Evolutionary conservation across 1,140 invertebrate genomes (phyloP), one percentile per base, ranked within the genome.

Genomic region (Portunus trituberculatus): DNA sequence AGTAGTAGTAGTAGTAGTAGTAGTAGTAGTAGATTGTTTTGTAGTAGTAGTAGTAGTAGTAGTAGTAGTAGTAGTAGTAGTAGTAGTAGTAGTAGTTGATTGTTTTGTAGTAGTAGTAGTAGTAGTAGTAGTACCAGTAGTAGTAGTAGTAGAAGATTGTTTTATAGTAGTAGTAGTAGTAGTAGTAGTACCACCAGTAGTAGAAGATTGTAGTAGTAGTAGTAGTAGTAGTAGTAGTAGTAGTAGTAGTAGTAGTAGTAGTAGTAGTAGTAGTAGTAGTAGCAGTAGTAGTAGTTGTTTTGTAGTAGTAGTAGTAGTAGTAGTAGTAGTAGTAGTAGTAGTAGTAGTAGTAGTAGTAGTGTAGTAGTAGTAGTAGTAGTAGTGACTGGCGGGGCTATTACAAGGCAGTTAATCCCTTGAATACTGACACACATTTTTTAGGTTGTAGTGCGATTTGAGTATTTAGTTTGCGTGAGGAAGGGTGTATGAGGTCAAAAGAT

Each of bases 151-250:
- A 84, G 25, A 28, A 84, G 25, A 28, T 8, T n/a, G n/a, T n/a
- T n/a, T n/a, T n/a, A n/a, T n/a, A n/a, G n/a, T n/a, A n/a, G n/a
- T n/a, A n/a, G n/a, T 76, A 76, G 59, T 76, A 76, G 59, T 76
- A 76, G 59, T 76, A 76, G 59, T 76, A 76, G 59, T 76, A 76
- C 10, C 25, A 76, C 10, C 25, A 76, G 59, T 76, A 76, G 59
- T 76, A 76, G 59, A 12, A 76, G n/a, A n/a, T n/a, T n/a, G n/a
- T n/a, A n/a, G n/a, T n/a, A n/a, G n/a, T n/a, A n/a, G n/a, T n/a
- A n/a, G 59, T 84, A 84, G 59, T 76, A 76, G 59, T 76, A 76
- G 59, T 76, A 76, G 59, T 76, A 76, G 59, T 76, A 76, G 59
- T 76, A 76, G 59, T 76, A 76, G 59, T 76, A 76, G 59, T 76